A percentile compares a stretch with the other conserved stretches of the same genome.
These are phyloP conservation scores for Oxyteleia sp. DNA, from an alignment of 2,888 invertebrate genomes.

Conservation along the genomic window DNA sequence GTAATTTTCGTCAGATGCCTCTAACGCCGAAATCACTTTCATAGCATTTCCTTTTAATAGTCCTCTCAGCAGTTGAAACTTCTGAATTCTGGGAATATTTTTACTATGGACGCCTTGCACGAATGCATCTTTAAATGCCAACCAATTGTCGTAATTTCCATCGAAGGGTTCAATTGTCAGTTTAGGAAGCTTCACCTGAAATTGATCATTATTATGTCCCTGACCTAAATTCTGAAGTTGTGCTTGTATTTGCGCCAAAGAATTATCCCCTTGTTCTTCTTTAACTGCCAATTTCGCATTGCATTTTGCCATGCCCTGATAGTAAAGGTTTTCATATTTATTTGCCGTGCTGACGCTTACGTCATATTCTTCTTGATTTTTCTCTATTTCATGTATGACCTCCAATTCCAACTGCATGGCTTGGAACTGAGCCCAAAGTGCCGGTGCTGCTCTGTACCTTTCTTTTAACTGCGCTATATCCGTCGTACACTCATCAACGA, in stretches of 20 bases:
- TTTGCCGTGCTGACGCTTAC: background rate
- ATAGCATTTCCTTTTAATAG: conserved; percentile 9
- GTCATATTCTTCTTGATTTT: background rate
- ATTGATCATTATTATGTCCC: background rate
- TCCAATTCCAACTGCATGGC: background rate
- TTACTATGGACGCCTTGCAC: conserved; percentile 2
- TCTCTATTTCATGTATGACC: background rate
- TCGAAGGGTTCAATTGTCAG: conserved; percentile 21
- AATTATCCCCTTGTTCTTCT: background rate
- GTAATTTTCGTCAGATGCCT: conserved; percentile 32
- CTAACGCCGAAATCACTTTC: conserved; percentile 23
- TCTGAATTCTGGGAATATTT: conserved; percentile 10
- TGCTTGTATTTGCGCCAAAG: background rate
- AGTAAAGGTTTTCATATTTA: background rate
- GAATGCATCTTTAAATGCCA: conserved; percentile 22
- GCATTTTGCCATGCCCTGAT: background rate
- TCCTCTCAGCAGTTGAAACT: conserved; percentile 22
- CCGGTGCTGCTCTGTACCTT: background rate
- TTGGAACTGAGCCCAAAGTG: background rate
- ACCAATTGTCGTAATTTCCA: conserved; percentile 33
- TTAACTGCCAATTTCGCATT: background rate
- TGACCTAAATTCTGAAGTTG: background rate
- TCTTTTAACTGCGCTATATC: background rate
- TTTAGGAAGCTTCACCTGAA: background rate
- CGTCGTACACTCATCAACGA: too few relatives aligned